Evolutionary conservation across 2,113 vertebrate species (phyloP).

Genomic region (Malurus melanocephalus): DNA sequence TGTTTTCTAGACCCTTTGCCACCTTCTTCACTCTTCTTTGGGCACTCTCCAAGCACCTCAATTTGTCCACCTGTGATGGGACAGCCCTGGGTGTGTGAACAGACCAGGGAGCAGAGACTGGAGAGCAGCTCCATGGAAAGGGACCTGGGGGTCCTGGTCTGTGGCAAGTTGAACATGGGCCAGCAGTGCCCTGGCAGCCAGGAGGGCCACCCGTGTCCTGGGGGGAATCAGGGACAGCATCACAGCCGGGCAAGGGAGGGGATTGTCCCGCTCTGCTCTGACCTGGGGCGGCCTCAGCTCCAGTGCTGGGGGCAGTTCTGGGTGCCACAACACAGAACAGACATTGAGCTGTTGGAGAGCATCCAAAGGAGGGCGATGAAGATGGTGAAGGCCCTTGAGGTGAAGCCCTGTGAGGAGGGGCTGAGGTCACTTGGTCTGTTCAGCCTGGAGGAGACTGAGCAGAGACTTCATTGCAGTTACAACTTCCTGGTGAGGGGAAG

Average conservation of each 20-base stretch:
- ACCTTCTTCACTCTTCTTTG: not conserved
- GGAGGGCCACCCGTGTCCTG: fast-evolving
- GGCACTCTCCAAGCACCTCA: fast-evolving
- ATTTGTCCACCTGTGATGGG: not conserved
- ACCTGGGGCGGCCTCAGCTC: fast-evolving
- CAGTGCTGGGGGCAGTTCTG: not conserved
- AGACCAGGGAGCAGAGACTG: not conserved
- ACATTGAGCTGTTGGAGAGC: not conserved
- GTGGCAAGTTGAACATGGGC: fast-evolving
- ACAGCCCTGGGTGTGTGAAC: not conserved
- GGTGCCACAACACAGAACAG: not conserved
- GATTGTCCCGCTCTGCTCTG: not conserved
- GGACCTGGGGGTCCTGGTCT: fast-evolving
- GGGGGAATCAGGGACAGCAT: not conserved
- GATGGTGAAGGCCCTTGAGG: not conserved
- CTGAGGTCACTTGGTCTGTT: not conserved
- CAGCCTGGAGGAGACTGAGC: not conserved
- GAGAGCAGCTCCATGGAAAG: not conserved
- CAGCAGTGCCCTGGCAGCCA: not conserved
- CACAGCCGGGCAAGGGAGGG: fast-evolving
- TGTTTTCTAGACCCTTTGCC: not conserved
- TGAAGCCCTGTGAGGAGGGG: fast-evolving
- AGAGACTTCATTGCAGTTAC: not conserved
- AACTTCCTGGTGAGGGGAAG: not conserved
- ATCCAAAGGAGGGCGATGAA: fast-evolving